phyloP scores from a whole-genome alignment of 2,797 vertebrate species.

The Manis pentadactyla region DNA sequence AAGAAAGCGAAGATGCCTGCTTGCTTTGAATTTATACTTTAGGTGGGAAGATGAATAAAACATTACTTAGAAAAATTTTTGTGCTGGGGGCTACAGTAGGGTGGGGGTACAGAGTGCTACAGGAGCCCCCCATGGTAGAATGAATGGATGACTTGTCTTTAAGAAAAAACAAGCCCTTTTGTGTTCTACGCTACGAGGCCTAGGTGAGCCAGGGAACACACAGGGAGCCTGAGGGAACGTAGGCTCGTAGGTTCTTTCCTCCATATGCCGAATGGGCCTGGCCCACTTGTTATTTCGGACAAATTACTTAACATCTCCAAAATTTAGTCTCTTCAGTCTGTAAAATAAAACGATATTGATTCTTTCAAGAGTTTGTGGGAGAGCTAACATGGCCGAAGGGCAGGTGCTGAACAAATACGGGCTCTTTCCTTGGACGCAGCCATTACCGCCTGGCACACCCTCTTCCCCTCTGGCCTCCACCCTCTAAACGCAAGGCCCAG shows the following conservation, averaged over 20 bases:
- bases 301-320: neutral
- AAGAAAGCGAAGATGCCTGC: neutral
- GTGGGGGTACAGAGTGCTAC: neutral
- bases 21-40: neutral
- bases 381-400: neutral
- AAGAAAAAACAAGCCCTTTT: neutral
- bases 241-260: neutral
- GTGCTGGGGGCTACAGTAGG: neutral
- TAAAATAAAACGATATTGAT: neutral
- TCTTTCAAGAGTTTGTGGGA: neutral
- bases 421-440: neutral
- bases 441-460: rapidly evolving
- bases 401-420: neutral
- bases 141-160: neutral
- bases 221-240: neutral
- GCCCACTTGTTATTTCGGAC: neutral
- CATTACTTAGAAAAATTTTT: neutral
- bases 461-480: neutral
- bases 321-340: neutral
- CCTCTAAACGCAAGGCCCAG: neutral
- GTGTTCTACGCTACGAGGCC: neutral
- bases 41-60: neutral
- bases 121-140: neutral
- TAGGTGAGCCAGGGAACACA: neutral
- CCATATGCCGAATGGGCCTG: neutral